phyloP scores from a whole-genome alignment of 2,113 vertebrate genomes.

The Ramphastos sulfuratus region DNA sequence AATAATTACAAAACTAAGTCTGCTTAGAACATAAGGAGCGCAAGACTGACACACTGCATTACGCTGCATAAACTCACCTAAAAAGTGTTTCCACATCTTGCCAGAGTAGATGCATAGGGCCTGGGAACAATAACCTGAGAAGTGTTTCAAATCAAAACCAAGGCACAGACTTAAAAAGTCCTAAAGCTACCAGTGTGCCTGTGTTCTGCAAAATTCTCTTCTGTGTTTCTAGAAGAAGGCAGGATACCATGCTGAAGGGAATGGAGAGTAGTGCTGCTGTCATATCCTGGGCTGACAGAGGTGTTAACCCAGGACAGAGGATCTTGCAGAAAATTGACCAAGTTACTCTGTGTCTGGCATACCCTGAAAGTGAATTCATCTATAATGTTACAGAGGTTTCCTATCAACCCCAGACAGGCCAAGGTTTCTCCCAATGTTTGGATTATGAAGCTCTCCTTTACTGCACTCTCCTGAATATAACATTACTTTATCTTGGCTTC shows the following conservation, averaged over 20 bases:
- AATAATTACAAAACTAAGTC: neutral
- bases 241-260: neutral
- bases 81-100: neutral
- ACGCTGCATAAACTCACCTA: neutral
- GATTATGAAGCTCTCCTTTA: conserved; percentile 23
- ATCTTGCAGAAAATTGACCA: neutral
- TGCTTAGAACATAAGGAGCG: neutral
- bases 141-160: neutral
- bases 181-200: neutral
- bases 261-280: neutral
- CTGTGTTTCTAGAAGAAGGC: neutral
- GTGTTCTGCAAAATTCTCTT: neutral
- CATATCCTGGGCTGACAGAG: neutral
- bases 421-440: conserved; percentile 12
- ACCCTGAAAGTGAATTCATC: neutral
- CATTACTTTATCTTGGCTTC: conserved; percentile 41
- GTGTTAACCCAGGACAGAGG: neutral
- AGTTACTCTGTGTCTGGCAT: neutral
- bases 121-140: neutral
- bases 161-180: neutral
- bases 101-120: neutral
- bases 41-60: neutral
- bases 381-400: neutral
- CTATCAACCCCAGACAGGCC: neutral
- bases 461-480: conserved; percentile 16